A percentile compares a stretch with the other conserved stretches of the same genome.
Evolutionary conservation across 2,888 invertebrate species (phyloP).

Genomic region (Acanthacorydalis orientalis): DNA sequence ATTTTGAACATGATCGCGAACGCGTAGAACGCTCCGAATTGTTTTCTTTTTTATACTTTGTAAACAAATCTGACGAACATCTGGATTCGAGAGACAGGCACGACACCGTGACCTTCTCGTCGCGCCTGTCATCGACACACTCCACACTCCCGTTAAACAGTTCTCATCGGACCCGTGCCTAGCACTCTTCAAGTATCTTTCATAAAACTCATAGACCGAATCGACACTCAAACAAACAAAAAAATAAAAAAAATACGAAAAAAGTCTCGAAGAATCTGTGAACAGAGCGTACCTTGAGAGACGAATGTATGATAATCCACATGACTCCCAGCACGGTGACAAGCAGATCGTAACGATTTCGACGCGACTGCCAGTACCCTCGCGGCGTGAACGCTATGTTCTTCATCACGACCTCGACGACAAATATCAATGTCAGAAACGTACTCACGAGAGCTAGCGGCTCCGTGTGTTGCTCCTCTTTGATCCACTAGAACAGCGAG

Average conservation of each 20-base stretch:
- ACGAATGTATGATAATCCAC: slow-evolving; percentile 91
- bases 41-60: too few species aligned
- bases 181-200: too few species aligned
- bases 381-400: slow-evolving; percentile 94
- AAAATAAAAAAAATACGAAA: neutral
- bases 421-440: slow-evolving; percentile 79
- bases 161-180: too few species aligned
- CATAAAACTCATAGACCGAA: too few species aligned
- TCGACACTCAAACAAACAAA: too few species aligned
- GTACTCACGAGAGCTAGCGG: slow-evolving; percentile 76
- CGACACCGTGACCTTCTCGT: too few species aligned
- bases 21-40: too few species aligned
- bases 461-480: slow-evolving; percentile 62
- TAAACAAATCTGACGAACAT: too few species aligned
- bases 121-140: too few species aligned
- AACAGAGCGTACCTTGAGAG: slow-evolving; percentile 44
- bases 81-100: too few species aligned
- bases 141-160: too few species aligned
- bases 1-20: too few species aligned
- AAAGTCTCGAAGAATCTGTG: neutral
- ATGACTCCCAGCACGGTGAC: slow-evolving; percentile 93
- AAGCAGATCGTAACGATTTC: slow-evolving; percentile 93
- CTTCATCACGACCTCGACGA: slow-evolving; percentile 94
- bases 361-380: slow-evolving; percentile 95
- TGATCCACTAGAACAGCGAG: slow-evolving; percentile 55